phyloP scores from a whole-genome alignment of 1,140 invertebrate species.

The Panagrolaimus sp. region DNA sequence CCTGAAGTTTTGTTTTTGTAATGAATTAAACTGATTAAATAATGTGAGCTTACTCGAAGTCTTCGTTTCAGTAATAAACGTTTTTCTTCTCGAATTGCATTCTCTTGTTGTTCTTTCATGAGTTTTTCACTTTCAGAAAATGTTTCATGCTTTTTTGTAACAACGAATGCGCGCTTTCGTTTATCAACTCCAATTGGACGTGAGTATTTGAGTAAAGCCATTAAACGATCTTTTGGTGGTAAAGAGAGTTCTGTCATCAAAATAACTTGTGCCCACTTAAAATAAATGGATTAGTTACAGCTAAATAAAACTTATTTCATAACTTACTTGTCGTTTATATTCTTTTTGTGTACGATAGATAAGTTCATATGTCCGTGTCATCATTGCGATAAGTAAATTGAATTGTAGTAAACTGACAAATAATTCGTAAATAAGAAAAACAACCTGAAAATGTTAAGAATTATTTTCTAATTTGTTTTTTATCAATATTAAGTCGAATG shows the following conservation, averaged over 20 bases:
- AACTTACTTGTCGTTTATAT: conserved; percentile 82
- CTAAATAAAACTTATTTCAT: neutral
- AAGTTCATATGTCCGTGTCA: conserved; percentile 93
- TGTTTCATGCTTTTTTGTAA: conserved; percentile 60
- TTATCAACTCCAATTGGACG: conserved; percentile 84
- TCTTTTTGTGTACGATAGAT: conserved; percentile 94
- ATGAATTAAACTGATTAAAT: neutral
- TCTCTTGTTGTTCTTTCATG: conserved; percentile 36
- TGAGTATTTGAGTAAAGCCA: conserved; percentile 81
- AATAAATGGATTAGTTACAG: conserved; percentile 29
- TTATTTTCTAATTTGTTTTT: neutral
- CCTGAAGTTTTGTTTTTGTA: neutral
- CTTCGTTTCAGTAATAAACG: conserved; percentile 40
- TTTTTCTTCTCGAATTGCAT: conserved; percentile 37
- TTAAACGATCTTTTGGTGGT: conserved; percentile 73
- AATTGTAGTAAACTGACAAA: conserved; percentile 88
- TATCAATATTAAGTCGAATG: neutral
- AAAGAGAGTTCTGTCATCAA: conserved; percentile 91
- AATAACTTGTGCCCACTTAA: conserved; percentile 90
- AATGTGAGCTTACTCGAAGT: conserved; percentile 20
- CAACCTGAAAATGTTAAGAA: conserved; percentile 68
- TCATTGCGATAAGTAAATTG: conserved; percentile 99
- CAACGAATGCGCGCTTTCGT: conserved; percentile 71
- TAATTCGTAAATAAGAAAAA: conserved; percentile 93
- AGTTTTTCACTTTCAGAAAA: conserved; percentile 36